Conservation (phyloP, 2,113 vertebrate genomes). For the Marmota monax region DNA sequence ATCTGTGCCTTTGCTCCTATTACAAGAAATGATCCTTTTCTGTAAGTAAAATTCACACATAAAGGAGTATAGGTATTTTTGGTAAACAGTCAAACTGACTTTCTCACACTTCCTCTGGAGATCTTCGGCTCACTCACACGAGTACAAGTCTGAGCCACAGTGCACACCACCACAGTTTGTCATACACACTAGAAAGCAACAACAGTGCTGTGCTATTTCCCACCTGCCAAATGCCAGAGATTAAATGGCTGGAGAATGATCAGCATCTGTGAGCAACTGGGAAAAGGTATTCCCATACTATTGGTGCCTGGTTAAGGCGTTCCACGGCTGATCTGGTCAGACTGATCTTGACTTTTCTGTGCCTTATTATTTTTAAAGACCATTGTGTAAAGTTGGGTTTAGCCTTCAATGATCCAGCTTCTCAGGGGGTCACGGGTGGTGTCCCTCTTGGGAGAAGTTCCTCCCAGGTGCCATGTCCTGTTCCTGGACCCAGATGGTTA, state of each 20-base stretch:
- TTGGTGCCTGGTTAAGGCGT: rapidly evolving
- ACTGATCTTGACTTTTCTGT: neutral
- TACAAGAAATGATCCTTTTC: neutral
- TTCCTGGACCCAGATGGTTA: neutral
- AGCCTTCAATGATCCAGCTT: neutral
- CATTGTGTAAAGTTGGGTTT: neutral
- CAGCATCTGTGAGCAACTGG: rapidly evolving
- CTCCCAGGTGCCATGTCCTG: too few relatives aligned
- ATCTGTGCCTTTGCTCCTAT: neutral
- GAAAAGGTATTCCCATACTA: too few relatives aligned
- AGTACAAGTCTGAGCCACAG: neutral
- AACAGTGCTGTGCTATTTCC: neutral
- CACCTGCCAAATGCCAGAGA: neutral
- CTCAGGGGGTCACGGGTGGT: too few relatives aligned
- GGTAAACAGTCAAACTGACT: neutral
- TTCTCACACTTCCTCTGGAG: neutral
- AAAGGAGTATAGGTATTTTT: neutral
- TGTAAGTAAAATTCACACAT: neutral
- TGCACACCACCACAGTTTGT: neutral
- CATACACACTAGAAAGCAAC: neutral
- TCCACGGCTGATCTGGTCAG: neutral
- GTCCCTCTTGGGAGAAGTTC: neutral
- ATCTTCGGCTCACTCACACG: neutral
- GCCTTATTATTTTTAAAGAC: neutral
- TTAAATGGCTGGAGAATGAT: neutral